Base-by-base conservation (phyloP, 2,113 vertebrate genomes). In the Syngnathoides biaculeatus region DNA sequence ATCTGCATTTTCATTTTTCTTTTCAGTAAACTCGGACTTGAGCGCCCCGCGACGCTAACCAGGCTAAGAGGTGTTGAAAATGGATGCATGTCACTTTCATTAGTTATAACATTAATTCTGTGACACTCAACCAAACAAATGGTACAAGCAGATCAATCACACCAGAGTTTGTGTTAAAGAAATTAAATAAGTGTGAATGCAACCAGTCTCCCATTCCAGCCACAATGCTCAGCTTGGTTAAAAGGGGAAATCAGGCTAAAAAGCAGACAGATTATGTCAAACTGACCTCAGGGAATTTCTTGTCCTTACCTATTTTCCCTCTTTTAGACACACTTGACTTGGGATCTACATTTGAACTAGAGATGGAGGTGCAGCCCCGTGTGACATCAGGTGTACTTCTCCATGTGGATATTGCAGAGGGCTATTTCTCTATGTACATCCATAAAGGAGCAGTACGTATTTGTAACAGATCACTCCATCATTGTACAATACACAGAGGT, bases 331-430 rank as follows among this genome's bases (percentile, higher is more conserved):
- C 94, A 5, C 94, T 95, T 77, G 89, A 92, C 64, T 86, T 96
- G 60, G 95, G 94, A 4, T 68, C 92, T 64, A 94, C 87, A 72
- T 96, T 98, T 88, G 93, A 97, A 86, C 87, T 98, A 78, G 88
- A 87, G 74, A 90, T 98, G 89, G 96, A 98, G 89, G 89, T 97
- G 79, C 95, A 95, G 47, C 95, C 96, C 56, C 92, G 94, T 84
- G 94, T 94, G 87, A 92, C 89, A 27, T 93, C 94, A 0, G 95
- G 93, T 47, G 90, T 95, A 82, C 86, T 99, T 67, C 84, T 99
- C 65, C 94, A 98, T 0, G 88, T 93, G 38, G 93, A 88, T 81
- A 88, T 91, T 0, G 82, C 92, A 72, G 91, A 91, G 53, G 92
- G 94, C 27, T 95, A 92, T 71, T 69, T 97, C 71, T 95, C 94